Evolutionary conservation across 2,797 vertebrate species (phyloP), one percentile per base, ranked within the genome.

Genomic region (Ctenosaura bakeri): DNA sequence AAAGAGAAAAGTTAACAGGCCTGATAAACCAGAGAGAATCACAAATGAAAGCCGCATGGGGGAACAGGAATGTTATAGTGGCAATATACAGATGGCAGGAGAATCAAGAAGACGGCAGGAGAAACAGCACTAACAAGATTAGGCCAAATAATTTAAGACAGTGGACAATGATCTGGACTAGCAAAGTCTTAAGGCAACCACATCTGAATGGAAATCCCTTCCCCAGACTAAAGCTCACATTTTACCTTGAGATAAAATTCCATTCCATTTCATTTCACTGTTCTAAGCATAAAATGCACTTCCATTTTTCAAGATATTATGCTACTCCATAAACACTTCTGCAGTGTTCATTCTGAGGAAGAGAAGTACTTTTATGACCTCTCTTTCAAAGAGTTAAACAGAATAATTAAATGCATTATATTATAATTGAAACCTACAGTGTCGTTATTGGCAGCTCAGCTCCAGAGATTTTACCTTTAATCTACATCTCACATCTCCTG

Each of bases 381-480:
- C 93, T 93, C 74, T 42, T 94, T 94, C 80, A 92, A 89, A 95
- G 95, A 97, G 93, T 94, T 94, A 96, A 96, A 91, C 66, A 92
- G 87, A 96, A 92, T 93, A 95, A 95, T 52, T 94, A 50, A 54
- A 97, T 35, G 64, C 94, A 95, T 94, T 88, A 92, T 92, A 94
- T 85, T 52, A 59, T 94, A 97, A 96, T 91, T 96, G 92, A 96
- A 97, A 94, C 16, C 10, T 81, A 90, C 42, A 80, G 93, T 76
- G 94, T 90, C 87, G 91, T 87, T 92, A 95, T 74, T 95, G 94
- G 89, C 88, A 95, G 92, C 88, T 92, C 90, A 93, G 2, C 86
- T 93, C 71, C 32, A 92, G 77, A 95, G 90, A 93, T 94, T 96
- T 94, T 96, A 92, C 89, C 90, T 96, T 96, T 95, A 95, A 94